phyloP scores from a whole-genome alignment of 2,113 vertebrate species.

The Cathartes aura region DNA sequence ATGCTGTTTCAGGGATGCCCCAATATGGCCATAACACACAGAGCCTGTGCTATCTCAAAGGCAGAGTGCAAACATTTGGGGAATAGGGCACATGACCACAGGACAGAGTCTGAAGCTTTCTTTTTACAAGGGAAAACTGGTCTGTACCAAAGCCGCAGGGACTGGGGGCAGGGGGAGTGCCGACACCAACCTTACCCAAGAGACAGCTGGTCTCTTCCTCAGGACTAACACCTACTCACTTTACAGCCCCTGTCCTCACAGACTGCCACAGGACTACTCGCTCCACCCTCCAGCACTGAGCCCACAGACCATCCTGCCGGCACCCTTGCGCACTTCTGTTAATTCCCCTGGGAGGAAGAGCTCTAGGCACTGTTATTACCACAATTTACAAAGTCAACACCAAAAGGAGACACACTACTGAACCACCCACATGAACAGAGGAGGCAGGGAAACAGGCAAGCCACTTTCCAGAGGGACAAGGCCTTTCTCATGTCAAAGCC shows the following conservation, averaged over 20 bases:
- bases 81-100: conserved; percentile 5
- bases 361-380: background rate
- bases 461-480: background rate
- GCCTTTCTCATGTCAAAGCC: background rate
- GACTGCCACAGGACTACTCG: fast-evolving
- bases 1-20: conserved; percentile 51
- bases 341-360: background rate
- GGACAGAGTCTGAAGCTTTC: background rate
- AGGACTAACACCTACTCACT: background rate
- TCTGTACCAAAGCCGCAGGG: fast-evolving
- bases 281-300: background rate
- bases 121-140: background rate
- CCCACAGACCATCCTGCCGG: background rate
- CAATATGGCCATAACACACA: conserved; percentile 55
- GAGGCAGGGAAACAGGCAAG: background rate
- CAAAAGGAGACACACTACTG: background rate
- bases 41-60: conserved; percentile 59
- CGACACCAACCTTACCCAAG: background rate
- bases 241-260: background rate
- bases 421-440: background rate
- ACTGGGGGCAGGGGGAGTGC: background rate
- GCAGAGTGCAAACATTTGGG: conserved; percentile 51
- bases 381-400: background rate
- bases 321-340: background rate
- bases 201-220: background rate